phyloP scores from a whole-genome alignment of 2,113 vertebrate genomes.

The Misgurnus anguillicaudatus region DNA sequence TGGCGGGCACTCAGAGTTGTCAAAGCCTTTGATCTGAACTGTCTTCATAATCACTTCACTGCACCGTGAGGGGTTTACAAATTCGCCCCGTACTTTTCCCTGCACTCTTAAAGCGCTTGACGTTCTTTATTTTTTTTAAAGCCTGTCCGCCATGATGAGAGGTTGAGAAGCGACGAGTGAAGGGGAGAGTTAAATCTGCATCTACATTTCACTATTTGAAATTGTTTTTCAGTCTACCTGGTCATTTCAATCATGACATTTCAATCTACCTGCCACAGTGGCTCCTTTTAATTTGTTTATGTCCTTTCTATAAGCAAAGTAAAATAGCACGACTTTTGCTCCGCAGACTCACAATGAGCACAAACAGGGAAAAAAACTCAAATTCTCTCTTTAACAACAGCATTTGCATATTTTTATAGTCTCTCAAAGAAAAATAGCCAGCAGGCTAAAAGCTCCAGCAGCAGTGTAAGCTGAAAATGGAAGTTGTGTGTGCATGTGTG shows the following conservation, averaged over 20 bases:
- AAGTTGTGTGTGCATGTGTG: slow-evolving; percentile 51
- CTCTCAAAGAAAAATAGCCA: slow-evolving; percentile 74
- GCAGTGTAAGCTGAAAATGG: slow-evolving; percentile 65
- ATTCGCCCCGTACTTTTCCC: slow-evolving; percentile 59
- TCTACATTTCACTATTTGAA: not conserved
- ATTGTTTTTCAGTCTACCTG: slow-evolving; percentile 20
- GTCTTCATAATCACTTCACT: slow-evolving; percentile 75
- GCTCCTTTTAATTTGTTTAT: slow-evolving; percentile 9
- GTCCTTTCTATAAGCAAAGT: slow-evolving; percentile 32
- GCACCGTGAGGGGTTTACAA: slow-evolving; percentile 70
- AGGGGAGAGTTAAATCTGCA: slow-evolving; percentile 26
- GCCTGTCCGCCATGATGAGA: slow-evolving; percentile 38
- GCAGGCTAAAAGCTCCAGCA: slow-evolving; percentile 72
- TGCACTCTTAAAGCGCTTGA: slow-evolving; percentile 50
- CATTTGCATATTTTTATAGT: slow-evolving; percentile 82
- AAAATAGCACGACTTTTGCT: slow-evolving; percentile 17
- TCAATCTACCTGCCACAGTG: slow-evolving; percentile 12
- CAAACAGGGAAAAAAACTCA: slow-evolving; percentile 52
- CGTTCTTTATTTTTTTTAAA: slow-evolving; percentile 48
- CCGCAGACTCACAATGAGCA: slow-evolving; percentile 36
- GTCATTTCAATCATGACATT: slow-evolving; percentile 6
- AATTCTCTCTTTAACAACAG: slow-evolving; percentile 72
- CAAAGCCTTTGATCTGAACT: slow-evolving; percentile 78
- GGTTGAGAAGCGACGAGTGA: not conserved
- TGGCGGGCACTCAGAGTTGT: slow-evolving; percentile 71